These are phyloP conservation scores for Adineta ricciae DNA, from an alignment of 2,888 invertebrate genomes.

Conservation along the genomic window DNA sequence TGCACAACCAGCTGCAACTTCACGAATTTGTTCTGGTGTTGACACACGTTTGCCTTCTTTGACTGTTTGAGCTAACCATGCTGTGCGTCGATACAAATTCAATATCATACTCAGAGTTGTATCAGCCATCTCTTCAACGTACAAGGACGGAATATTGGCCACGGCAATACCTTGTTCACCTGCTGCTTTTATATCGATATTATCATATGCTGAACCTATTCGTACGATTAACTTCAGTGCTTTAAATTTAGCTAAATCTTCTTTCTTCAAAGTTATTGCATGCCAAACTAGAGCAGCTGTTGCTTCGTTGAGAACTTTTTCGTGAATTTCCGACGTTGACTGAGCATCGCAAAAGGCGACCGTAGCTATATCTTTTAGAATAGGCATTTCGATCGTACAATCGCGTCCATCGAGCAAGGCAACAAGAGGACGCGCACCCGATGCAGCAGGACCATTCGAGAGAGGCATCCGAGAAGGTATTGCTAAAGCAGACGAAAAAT, in stretches of 20 bases:
- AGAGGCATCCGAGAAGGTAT: not conserved
- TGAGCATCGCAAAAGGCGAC: conserved; percentile 99
- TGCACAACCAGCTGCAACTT: conserved; percentile 66
- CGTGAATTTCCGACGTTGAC: conserved; percentile 97
- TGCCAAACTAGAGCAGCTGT: conserved; percentile 99
- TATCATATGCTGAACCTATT: conserved; percentile 95
- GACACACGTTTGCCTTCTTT: conserved; percentile 63
- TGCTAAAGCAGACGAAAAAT: not conserved
- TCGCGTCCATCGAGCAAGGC: conserved; percentile 95
- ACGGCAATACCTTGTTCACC: conserved; percentile 83
- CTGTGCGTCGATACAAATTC: conserved; percentile 95
- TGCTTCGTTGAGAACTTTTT: conserved; percentile 97
- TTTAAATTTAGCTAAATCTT: conserved; percentile 98
- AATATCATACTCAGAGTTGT: conserved; percentile 96
- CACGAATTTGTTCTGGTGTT: conserved; percentile 30
- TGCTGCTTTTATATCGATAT: conserved; percentile 82
- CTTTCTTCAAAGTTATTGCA: conserved; percentile 93
- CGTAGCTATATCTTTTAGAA: conserved; percentile 97
- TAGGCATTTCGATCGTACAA: conserved; percentile 99
- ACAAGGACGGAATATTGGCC: conserved; percentile 95
- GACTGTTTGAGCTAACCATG: conserved; percentile 90
- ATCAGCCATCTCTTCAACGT: conserved; percentile 84
- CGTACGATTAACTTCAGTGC: conserved; percentile 93
- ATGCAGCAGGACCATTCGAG: not conserved
- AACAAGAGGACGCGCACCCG: conserved; percentile 70